A percentile compares a stretch with the other conserved stretches of the same genome.
Conservation (phyloP, 2,113 vertebrate genomes). For the Poecilia latipinna region DNA sequence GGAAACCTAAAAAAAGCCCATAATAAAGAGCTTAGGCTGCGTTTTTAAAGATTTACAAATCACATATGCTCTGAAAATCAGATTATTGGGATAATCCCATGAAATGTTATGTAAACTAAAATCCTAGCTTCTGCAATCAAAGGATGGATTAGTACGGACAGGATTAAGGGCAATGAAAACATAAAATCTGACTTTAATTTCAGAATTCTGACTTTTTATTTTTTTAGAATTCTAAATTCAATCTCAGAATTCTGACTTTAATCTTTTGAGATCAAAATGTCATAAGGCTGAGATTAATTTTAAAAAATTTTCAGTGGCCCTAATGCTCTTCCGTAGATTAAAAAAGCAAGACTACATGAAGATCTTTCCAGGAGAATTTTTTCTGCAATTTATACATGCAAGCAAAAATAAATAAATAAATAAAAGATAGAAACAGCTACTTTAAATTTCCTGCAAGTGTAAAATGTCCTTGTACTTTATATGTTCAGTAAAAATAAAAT, state of each 20-base stretch:
- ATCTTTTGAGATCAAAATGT: no score
- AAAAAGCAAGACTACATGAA: slow-evolving; percentile 20
- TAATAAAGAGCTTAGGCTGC: not conserved
- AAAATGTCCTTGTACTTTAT: no score
- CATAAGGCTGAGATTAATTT: no score
- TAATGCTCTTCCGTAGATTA: no score
- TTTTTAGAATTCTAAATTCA: no score
- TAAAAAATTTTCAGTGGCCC: no score
- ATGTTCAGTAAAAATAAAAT: no score
- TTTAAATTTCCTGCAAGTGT: not conserved
- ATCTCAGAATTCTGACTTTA: no score
- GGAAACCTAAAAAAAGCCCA: not conserved
- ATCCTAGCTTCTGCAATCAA: not conserved
- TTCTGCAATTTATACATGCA: not conserved
- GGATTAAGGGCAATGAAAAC: no score
- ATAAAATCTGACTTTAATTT: no score
- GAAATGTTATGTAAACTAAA: slow-evolving; percentile 12
- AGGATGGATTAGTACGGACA: not conserved
- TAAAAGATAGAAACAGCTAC: not conserved
- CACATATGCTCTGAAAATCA: not conserved
- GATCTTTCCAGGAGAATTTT: slow-evolving; percentile 18
- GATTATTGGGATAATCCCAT: slow-evolving; percentile 3
- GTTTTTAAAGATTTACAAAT: not conserved
- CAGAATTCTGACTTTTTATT: no score
- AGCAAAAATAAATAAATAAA: not conserved